These are phyloP conservation scores for Oligia latruncula DNA, from an alignment of 2,888 invertebrate genomes.

Conservation along the genomic window DNA sequence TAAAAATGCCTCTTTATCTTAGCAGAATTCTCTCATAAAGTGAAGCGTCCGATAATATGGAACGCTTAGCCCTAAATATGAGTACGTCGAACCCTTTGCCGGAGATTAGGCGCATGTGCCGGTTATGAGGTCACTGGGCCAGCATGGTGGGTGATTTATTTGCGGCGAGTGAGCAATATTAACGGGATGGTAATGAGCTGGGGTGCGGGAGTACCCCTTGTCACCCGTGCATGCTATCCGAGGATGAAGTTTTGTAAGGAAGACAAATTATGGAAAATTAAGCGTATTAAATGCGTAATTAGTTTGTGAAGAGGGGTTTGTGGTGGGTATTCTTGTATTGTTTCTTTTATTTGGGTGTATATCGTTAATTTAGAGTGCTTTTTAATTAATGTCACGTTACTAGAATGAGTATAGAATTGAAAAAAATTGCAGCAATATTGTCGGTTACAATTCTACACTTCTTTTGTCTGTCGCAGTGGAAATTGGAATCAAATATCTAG, in stretches of 20 bases:
- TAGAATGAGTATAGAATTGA: not conserved
- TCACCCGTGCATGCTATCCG: slow-evolving; percentile 5
- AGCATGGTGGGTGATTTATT: slow-evolving; percentile 57
- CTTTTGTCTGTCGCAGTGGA: slow-evolving; percentile 20
- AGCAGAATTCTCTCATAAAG: slow-evolving; percentile 31
- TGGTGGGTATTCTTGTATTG: slow-evolving; percentile 9
- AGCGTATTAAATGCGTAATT: slow-evolving; percentile 27
- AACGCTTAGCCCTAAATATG: slow-evolving; percentile 48
- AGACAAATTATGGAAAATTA: slow-evolving; percentile 53
- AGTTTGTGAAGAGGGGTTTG: slow-evolving; percentile 3
- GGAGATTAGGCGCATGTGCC: slow-evolving; percentile 45
- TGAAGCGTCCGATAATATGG: slow-evolving; percentile 41
- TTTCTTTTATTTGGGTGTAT: not conserved
- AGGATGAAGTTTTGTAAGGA: slow-evolving; percentile 39
- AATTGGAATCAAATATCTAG: slow-evolving; percentile 29
- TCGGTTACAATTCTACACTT: not conserved
- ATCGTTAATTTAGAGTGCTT: not conserved
- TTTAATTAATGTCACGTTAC: not conserved
- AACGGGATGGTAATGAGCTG: slow-evolving; percentile 48
- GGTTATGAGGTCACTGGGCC: slow-evolving; percentile 57
- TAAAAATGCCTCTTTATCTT: slow-evolving; percentile 35
- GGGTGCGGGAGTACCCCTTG: slow-evolving; percentile 32
- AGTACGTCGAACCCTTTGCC: slow-evolving; percentile 54
- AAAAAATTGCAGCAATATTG: not conserved
- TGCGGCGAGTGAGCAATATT: slow-evolving; percentile 51